A percentile compares a stretch with the other conserved stretches of the same genome.
Conservation (phyloP, 1,140 invertebrate species). For the Trichogramma pretiosum region DNA sequence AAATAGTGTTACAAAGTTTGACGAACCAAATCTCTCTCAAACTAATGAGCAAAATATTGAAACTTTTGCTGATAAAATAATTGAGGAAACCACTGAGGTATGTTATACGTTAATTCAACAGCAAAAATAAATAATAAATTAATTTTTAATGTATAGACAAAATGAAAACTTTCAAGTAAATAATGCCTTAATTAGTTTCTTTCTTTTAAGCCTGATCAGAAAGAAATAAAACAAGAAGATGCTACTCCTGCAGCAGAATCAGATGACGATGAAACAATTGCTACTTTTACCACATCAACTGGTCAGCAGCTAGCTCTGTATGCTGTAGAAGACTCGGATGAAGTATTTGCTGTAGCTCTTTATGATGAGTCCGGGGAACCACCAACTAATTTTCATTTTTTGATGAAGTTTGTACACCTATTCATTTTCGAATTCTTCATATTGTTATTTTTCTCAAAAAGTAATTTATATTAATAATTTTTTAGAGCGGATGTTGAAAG, state of each 20-base stretch:
- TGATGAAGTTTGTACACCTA: slow-evolving; percentile 31
- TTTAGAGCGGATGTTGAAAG: slow-evolving; percentile 39
- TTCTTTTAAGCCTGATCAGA: not conserved
- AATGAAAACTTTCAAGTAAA: not conserved
- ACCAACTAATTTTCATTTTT: slow-evolving; percentile 40
- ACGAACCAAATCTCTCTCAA: too few species aligned
- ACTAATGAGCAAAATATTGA: not conserved
- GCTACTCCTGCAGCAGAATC: slow-evolving; percentile 15
- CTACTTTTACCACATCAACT: slow-evolving; percentile 39
- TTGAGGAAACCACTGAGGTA: not conserved
- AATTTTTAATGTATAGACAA: not conserved
- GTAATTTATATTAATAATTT: slow-evolving; percentile 16
- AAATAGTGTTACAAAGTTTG: too few species aligned
- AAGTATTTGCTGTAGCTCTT: slow-evolving; percentile 42
- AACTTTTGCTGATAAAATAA: not conserved
- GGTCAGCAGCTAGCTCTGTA: slow-evolving; percentile 41
- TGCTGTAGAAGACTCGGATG: slow-evolving; percentile 42
- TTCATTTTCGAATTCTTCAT: not conserved
- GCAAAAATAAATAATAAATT: not conserved
- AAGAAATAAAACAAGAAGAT: slow-evolving; percentile 1
- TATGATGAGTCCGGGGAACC: slow-evolving; percentile 41
- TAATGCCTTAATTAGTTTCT: too few species aligned
- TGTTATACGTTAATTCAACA: not conserved
- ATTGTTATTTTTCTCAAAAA: not conserved
- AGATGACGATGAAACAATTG: slow-evolving; percentile 42